A percentile compares a stretch with the other conserved stretches of the same genome.
Conservation (phyloP, 2,888 invertebrate species). For the Mesorhabditis spiculigera region DNA sequence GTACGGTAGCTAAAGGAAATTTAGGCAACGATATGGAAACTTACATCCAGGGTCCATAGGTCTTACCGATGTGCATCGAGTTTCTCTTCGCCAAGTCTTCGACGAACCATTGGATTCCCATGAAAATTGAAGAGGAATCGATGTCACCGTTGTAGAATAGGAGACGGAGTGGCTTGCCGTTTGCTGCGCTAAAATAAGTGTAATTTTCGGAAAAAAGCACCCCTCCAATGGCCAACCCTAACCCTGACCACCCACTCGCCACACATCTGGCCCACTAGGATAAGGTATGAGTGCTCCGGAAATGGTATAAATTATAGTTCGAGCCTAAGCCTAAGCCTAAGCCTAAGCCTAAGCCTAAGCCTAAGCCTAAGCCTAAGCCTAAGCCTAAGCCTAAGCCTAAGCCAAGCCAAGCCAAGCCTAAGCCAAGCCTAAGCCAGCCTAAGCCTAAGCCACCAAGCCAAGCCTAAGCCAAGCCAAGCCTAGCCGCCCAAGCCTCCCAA, state of each 20-base stretch:
- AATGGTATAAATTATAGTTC: no score
- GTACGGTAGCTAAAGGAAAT: neutral
- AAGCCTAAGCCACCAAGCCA: no score
- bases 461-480: no score
- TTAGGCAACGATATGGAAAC: neutral
- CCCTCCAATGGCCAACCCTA: neutral
- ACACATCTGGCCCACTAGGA: no score
- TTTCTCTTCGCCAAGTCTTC: slow-evolving; percentile 4
- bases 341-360: no score
- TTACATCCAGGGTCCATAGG: neutral
- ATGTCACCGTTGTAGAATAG: slow-evolving; percentile 29
- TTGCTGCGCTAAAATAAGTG: neutral
- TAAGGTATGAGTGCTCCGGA: no score
- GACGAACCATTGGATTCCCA: slow-evolving; percentile 5
- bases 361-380: no score
- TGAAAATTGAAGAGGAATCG: slow-evolving; percentile 14
- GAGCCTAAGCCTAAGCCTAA: no score
- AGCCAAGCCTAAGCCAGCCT: no score
- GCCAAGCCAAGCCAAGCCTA: no score
- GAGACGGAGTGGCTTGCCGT: slow-evolving; percentile 13
- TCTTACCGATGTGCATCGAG: neutral
- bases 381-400: no score
- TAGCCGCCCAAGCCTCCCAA: no score
- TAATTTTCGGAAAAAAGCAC: slow-evolving; percentile 8
- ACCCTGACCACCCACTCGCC: neutral